Evolutionary conservation across 1,140 invertebrate genomes (phyloP), one percentile per base, ranked within the genome.

Genomic region (Muscidifurax raptorellus): DNA sequence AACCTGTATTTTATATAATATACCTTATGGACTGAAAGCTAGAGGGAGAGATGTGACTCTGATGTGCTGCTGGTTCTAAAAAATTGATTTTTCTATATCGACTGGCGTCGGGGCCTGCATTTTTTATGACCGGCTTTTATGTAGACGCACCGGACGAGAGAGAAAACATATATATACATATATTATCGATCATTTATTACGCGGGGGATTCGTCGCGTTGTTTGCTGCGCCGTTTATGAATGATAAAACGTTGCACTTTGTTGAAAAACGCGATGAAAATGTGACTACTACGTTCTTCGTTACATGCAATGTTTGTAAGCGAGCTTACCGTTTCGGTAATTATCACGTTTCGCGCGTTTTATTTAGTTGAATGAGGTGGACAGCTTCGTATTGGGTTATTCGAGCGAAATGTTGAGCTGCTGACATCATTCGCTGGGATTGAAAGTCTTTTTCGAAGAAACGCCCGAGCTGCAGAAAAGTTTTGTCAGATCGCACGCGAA

Each of bases 21-120:
- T 64, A 18, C 2, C 18, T 64, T 64, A n/a, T 64, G 18, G 67
- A 69, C 5, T 27, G 7, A 69, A 28, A 69, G 44, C 12, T 13
- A 47, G 44, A 47, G 36, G 9, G 36, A 40, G 44, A 47, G 44
- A 47, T 36, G 5, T 5, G 36, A 36, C 36, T 40, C 7, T 36
- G 36, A 40, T 40, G 36, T 36, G 36, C 7, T 10, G 36, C 10
- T 40, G 36, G 36, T 25, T 22, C 7, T 67, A 67, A 67, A 67
- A 67, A 5, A 67, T 67, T 67, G 66, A 67, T 67, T 67, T 67
- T 67, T 67, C 66, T n/a, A 67, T 67, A n/a, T n/a, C n/a, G n/a
- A n/a, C 27, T 13, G 27, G 0, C 66, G 27, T 4, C 66, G 25
- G n/a, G n/a, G 10, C 18, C 27, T 25, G 66, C 10, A 67, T 28